phyloP scores from a whole-genome alignment of 2,797 vertebrate species.

The Syngnathus acus region DNA sequence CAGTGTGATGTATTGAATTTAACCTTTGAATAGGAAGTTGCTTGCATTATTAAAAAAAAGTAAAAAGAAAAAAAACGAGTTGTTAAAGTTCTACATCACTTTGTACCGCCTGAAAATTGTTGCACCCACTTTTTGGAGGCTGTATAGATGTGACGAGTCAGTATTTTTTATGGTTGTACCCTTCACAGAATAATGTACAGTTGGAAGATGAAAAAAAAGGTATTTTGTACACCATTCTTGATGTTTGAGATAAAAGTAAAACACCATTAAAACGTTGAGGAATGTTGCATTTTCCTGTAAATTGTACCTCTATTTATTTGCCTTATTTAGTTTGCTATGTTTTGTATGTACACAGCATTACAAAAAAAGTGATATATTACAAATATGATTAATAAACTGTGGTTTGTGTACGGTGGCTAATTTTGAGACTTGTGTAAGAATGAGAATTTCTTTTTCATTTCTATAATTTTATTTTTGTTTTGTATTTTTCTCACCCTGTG shows the following conservation, averaged over 20 bases:
- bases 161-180: slow-evolving; percentile 64
- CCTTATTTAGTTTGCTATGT: slow-evolving; percentile 86
- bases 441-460: slow-evolving; percentile 21
- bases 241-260: slow-evolving; percentile 60
- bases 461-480: slow-evolving; percentile 45
- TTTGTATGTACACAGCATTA: slow-evolving; percentile 82
- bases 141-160: slow-evolving; percentile 59
- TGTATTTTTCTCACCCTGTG: slow-evolving; percentile 51
- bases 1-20: slow-evolving; percentile 35
- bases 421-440: slow-evolving; percentile 60
- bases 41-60: slow-evolving; percentile 30
- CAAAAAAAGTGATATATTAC: slow-evolving; percentile 69
- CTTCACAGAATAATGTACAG: slow-evolving; percentile 71
- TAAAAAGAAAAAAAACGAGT: not conserved
- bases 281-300: slow-evolving; percentile 80
- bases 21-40: slow-evolving; percentile 26
- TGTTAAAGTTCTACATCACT: slow-evolving; percentile 26
- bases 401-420: slow-evolving; percentile 63
- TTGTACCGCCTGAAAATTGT: slow-evolving; percentile 52
- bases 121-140: slow-evolving; percentile 60
- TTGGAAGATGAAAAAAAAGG: slow-evolving; percentile 53
- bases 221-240: slow-evolving; percentile 76
- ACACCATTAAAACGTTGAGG: slow-evolving; percentile 62
- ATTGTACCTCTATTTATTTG: slow-evolving; percentile 90
- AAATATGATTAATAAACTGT: slow-evolving; percentile 66